Evolutionary conservation across 2,888 invertebrate species (phyloP), one percentile per base, ranked within the genome.

Genomic region (Cheilosia pagana): DNA sequence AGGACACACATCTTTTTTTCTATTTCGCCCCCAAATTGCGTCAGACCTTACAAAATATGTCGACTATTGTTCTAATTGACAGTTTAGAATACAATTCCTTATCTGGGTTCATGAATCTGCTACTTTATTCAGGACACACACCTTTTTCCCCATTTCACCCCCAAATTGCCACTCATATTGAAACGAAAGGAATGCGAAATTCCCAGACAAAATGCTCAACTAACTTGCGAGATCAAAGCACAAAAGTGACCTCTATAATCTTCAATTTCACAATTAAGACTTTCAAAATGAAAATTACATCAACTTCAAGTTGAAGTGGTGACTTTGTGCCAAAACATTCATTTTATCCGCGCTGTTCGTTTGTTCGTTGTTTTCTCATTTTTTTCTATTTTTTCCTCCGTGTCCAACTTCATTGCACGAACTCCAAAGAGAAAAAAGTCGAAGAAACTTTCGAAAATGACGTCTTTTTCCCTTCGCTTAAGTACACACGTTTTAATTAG

Each of bases 401-500:
- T 60, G 71, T 52, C 50, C 45, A 50, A n/a, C 43, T 50, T 45
- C 28, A 28, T 28, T 14, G 28, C 7, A 45, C 7, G 14, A 14
- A 5, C 12, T 23, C 12, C 16, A 12, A 23, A 25, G 12, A 31
- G 48, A 28, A 19, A 43, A 43, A 72, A 59, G 72, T 50, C 23
- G 23, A 23, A 14, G 72, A 48, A 67, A 79, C 23, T 60, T 65
- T 35, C 65, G 23, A 55, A 63, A 71, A 60, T 62, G 43, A 53
- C 45, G 62, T 8, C 39, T 70, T 74, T 67, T 82, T 82, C 43
- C 62, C 53, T 67, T 57, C 23, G 53, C 74, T 83, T 74, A 79
- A 74, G 63, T 78, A 79, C 83, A 79, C 83, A 83, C 79, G 53
- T 83, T 83, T 83, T 83, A 83, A 83, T 83, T 83, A 79, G 79